Evolutionary conservation across 2,797 vertebrate genomes (phyloP), one percentile per base, ranked within the genome.

Genomic region (Carduelis carduelis): DNA sequence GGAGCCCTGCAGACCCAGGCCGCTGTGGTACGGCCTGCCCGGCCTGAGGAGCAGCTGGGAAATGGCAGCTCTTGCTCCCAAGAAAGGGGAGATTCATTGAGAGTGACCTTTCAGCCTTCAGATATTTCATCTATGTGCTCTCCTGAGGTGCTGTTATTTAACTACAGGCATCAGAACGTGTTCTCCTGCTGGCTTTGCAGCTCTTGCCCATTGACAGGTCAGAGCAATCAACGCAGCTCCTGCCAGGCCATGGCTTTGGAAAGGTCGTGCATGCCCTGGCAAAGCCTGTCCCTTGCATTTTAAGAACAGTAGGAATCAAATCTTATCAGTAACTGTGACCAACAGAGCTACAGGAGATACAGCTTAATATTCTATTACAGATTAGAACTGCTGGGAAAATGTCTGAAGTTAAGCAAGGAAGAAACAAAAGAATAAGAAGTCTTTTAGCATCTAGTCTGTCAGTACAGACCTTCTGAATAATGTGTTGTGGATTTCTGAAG

Each of bases 81-180:
- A 3, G 78, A 60, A 79, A 37, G 22, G 53, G 68, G 34, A 52
- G 41, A 41, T 83, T 59, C 3, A 0, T 5, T 23, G 61, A 59
- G 71, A 74, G 18, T 83, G 93, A 92, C 96, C 90, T 96, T 89
- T 94, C 56, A 71, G 95, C 94, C 87, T 97, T 92, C 78, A 86
- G 89, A 39, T 92, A 70, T 89, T 96, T 96, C 84, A 50, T 74
- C 82, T 91, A 92, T 79, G 92, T 23, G 50, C 85, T 87, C 52
- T 81, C 93, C 89, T 83, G 90, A 95, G 93, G 95, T 83, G 87
- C 90, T 89, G 69, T 84, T 90, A 76, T 96, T 96, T 87, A 92
- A 95, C 93, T 77, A 41, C 75, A 81, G 60, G 87, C 78, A 92
- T 79, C 91, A 96, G 90, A 60, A 61, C 44, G 34, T 65, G 83